Evolutionary conservation across 2,888 invertebrate species (phyloP), one percentile per base, ranked within the genome.

Genomic region (Prenolepis imparis): DNA sequence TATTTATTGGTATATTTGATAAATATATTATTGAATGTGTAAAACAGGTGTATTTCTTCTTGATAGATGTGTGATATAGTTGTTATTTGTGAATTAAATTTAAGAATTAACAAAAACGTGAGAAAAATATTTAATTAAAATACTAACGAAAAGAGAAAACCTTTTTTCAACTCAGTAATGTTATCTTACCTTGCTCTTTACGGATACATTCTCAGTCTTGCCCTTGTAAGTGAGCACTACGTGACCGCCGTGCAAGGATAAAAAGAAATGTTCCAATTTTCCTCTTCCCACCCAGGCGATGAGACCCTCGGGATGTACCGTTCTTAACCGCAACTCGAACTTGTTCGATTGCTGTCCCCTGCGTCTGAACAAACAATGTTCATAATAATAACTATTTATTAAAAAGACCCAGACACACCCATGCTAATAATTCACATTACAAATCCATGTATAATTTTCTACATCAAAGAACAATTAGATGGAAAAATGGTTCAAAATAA

Each of bases 221-320:
- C 93, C 93, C 80, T 91, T 93, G 83, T 94, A 94, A 48, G 93
- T 92, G 32, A 95, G 92, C 0, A 94, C 89, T 74, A 94, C 93
- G 88, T 94, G 92, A 48, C 94, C 94, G n/a, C 88, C 93, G 80
- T 93, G 93, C 75, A 95, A 87, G 15, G 93, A 92, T 41, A 95
- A 86, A 63, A 91, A 90, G 72, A 95, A 91, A 67, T 94, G 94
- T 82, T 95, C 94, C 55, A 92, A 85, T 82, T 94, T 94, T 32
- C 94, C 94, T 86, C 94, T 91, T 83, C 95, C 95, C 78, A 94
- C 91, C 94, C 95, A 95, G 1, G 94, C 94, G 68, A 95, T 94
- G 75, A 95, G 90, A 36, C 95, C 95, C 57, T 94, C 93, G 32
- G 93, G 86, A 89, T 94, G 92, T 48, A 91, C 93, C 15, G 94